These are phyloP conservation scores for Meloidogyne chitwoodi DNA, from an alignment of 1,140 invertebrate genomes.

Conservation along the genomic window DNA sequence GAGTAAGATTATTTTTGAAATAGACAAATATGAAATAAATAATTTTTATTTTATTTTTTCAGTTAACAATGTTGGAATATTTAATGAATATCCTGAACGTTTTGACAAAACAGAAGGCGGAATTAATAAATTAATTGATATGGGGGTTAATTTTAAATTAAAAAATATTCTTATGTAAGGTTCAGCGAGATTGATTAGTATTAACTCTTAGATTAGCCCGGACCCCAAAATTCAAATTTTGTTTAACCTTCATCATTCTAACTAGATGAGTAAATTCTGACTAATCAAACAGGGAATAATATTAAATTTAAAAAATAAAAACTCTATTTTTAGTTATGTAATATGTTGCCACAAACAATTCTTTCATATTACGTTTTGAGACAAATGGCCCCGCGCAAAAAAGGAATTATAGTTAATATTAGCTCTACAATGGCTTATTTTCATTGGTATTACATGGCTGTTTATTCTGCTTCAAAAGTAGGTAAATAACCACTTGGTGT, in stretches of 20 bases:
- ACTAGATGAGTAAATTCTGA: no score
- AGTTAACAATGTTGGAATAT: slow-evolving; percentile 44
- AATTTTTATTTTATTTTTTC: slow-evolving; percentile 7
- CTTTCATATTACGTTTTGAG: slow-evolving; percentile 26
- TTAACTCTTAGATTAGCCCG: no score
- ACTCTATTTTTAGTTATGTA: slow-evolving; percentile 23
- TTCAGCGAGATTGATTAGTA: no score
- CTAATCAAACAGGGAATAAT: no score
- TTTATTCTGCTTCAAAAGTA: slow-evolving; percentile 47
- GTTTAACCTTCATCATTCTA: no score
- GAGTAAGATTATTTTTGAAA: slow-evolving; percentile 7
- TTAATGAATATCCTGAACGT: slow-evolving; percentile 38
- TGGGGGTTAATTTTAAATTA: slow-evolving; percentile 7
- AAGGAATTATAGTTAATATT: slow-evolving; percentile 37
- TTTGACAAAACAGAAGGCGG: slow-evolving; percentile 20
- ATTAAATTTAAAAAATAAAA: slow-evolving; percentile 5
- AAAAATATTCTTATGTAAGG: no score
- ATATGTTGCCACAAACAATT: slow-evolving; percentile 42
- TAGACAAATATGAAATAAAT: not conserved
- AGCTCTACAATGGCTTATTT: slow-evolving; percentile 32
- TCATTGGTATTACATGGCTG: slow-evolving; percentile 18
- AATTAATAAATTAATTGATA: slow-evolving; percentile 20
- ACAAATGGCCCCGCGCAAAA: slow-evolving; percentile 30
- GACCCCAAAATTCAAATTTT: no score
- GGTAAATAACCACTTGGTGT: no score